Evolutionary conservation across 2,888 invertebrate genomes (phyloP), one percentile per base, ranked within the genome.

Genomic region (Clostera curtula): DNA sequence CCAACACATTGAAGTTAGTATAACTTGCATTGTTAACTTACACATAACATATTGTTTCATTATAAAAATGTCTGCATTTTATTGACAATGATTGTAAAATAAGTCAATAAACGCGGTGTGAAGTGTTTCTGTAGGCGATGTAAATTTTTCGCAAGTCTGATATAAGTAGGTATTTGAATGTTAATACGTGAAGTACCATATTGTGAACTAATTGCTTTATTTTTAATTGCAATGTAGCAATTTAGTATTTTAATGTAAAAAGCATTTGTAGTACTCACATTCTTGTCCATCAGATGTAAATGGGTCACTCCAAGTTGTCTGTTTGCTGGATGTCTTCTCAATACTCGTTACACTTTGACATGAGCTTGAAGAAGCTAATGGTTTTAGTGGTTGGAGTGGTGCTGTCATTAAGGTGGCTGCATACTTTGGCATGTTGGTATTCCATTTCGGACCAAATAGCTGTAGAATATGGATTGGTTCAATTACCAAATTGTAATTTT

Each of bases 361-460:
- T 12, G 33, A 27, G 40, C 33, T 50, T 18, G 53, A 43, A 18
- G 60, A 64, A 38, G 69, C 68, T 4, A 88, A 82, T 69, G 89
- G 88, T 70, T 91, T 93, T 32, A 91, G 85, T 3, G 94, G 93
- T 61, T 93, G 91, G 12, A 94, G 73, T 2, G 93, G 93, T 40
- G 89, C 88, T 43, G 89, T 86, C 43, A 92, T 90, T 37, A 96
- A 85, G 65, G 93, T 93, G n/a, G 93, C 90, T 19, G 95, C 95
- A 84, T 92, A 96, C 69, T 89, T 89, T 23, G 96, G 96, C 85
- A 93, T 90, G 29, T 89, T 56, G 86, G 86, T 66, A 66, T 91
- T 92, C 92, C 93, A 93, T 61, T 92, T 89, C 27, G 92, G 90
- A 24, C 93, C 93, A 79, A 90, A 92, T 38, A 94, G 75, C 93